Evolutionary conservation across 2,888 invertebrate genomes (phyloP).

Genomic region (Acanthopleura granulata): DNA sequence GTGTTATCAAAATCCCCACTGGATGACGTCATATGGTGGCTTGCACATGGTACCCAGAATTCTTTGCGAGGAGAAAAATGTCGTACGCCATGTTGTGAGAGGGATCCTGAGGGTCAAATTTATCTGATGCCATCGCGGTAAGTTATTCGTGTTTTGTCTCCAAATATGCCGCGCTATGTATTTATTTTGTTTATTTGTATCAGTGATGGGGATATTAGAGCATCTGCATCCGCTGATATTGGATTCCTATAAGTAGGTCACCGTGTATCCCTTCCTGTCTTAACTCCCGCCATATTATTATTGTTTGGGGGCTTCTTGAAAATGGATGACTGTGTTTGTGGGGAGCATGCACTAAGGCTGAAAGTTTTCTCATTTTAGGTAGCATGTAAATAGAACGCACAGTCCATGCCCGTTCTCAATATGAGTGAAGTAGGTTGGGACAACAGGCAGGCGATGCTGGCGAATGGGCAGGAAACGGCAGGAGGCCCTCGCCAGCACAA

Average conservation of each 20-base stretch:
- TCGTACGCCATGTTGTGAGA: constrained; percentile 47
- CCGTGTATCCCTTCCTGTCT: constrained; percentile 23
- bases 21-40: constrained; percentile 48
- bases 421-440: constrained; percentile 66
- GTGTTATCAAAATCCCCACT: constrained; percentile 35
- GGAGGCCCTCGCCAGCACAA: constrained; percentile 51
- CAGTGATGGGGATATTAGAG: constrained; percentile 16
- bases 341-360: not conserved
- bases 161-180: not conserved
- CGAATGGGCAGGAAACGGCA: constrained; percentile 54
- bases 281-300: constrained; percentile 33
- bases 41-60: constrained; percentile 52
- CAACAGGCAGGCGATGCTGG: constrained; percentile 55
- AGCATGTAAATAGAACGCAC: constrained; percentile 47
- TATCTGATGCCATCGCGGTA: constrained; percentile 59
- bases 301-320: constrained; percentile 23
- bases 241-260: constrained; percentile 7
- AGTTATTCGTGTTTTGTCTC: constrained; percentile 19
- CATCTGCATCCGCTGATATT: constrained; percentile 8
- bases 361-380: constrained; percentile 28
- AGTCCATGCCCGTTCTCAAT: constrained; percentile 60
- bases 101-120: constrained; percentile 41
- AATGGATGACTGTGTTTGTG: constrained; percentile 14
- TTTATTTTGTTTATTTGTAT: constrained; percentile 9
- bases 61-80: constrained; percentile 51